Conservation (phyloP, 2,888 invertebrate species). For the Plebejus argus region DNA sequence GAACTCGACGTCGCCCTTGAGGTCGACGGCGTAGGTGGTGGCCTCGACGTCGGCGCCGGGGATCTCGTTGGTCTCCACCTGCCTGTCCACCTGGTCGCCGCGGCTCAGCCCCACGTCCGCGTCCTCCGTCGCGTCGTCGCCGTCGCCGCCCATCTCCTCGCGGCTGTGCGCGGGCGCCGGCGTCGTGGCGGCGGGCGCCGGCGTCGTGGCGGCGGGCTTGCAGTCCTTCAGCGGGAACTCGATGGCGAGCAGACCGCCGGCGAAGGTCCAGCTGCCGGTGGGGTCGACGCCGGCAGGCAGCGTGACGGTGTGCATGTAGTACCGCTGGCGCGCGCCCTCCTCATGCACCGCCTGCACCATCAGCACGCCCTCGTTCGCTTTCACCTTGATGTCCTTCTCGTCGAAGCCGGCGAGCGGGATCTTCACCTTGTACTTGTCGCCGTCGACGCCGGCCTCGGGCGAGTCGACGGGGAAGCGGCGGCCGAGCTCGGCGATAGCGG, state of each 20-base stretch:
- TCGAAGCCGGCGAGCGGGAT: constrained; percentile 57
- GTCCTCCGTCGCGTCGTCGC: constrained; percentile 51
- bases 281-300: constrained; percentile 55
- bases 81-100: background rate
- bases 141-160: constrained; percentile 54
- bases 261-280: constrained; percentile 61
- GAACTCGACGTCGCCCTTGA: constrained; percentile 64
- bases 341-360: constrained; percentile 63
- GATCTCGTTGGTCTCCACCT: constrained; percentile 47
- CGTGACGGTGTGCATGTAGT: constrained; percentile 56
- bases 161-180: constrained; percentile 48
- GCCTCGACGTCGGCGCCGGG: constrained; percentile 52
- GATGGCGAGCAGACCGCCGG: constrained; percentile 54
- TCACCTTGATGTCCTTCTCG: constrained; percentile 65
- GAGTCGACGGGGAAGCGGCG: constrained; percentile 51
- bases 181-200: constrained; percentile 41
- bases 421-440: constrained; percentile 58
- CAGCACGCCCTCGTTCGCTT: constrained; percentile 60
- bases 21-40: constrained; percentile 66
- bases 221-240: constrained; percentile 52
- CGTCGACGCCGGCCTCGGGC: constrained; percentile 50
- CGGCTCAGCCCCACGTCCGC: constrained; percentile 45
- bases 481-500: constrained; percentile 52
- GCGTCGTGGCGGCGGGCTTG: constrained; percentile 40
- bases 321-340: constrained; percentile 44